phyloP scores from a whole-genome alignment of 2,888 invertebrate genomes.

The Luffia ferchaultella region DNA sequence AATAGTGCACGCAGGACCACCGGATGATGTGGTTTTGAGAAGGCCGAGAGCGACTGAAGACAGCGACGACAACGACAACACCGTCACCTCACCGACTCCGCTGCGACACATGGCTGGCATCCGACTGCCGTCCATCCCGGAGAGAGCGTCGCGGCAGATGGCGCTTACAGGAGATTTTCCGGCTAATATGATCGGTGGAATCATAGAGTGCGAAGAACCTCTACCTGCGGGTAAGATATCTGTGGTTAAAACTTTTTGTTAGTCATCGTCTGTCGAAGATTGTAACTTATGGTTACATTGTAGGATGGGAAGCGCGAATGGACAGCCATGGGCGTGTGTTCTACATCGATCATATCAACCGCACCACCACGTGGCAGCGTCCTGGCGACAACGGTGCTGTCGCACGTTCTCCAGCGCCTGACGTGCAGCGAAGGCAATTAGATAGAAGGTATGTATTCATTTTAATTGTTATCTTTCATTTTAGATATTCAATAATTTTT shows the following conservation, averaged over 20 bases:
- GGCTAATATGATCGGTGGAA: slow-evolving; percentile 60
- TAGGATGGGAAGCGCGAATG: slow-evolving; percentile 97
- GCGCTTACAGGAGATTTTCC: slow-evolving; percentile 63
- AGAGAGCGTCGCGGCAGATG: slow-evolving; percentile 69
- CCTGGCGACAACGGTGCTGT: slow-evolving; percentile 68
- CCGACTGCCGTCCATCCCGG: slow-evolving; percentile 83
- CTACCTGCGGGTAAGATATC: slow-evolving; percentile 79
- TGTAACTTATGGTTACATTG: slow-evolving; percentile 16
- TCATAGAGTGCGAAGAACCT: slow-evolving; percentile 78
- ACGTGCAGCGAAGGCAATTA: slow-evolving; percentile 74
- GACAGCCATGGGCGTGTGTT: slow-evolving; percentile 97
- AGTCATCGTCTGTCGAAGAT: slow-evolving; percentile 1
- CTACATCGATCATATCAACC: slow-evolving; percentile 96
- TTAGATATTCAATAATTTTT: too few species aligned
- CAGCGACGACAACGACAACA: slow-evolving; percentile 47
- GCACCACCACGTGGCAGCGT: slow-evolving; percentile 95
- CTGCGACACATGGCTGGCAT: slow-evolving; percentile 76
- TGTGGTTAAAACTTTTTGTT: slow-evolving; percentile 9
- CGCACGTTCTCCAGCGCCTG: slow-evolving; percentile 62
- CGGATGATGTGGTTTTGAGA: slow-evolving; percentile 55
- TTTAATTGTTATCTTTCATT: too few species aligned
- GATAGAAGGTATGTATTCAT: slow-evolving; percentile 60
- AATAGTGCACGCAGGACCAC: slow-evolving; percentile 58
- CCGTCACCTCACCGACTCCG: slow-evolving; percentile 67
- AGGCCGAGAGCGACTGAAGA: slow-evolving; percentile 47